These are phyloP conservation scores for Plemyria rubiginata DNA, from an alignment of 2,888 invertebrate species.

Conservation along the genomic window DNA sequence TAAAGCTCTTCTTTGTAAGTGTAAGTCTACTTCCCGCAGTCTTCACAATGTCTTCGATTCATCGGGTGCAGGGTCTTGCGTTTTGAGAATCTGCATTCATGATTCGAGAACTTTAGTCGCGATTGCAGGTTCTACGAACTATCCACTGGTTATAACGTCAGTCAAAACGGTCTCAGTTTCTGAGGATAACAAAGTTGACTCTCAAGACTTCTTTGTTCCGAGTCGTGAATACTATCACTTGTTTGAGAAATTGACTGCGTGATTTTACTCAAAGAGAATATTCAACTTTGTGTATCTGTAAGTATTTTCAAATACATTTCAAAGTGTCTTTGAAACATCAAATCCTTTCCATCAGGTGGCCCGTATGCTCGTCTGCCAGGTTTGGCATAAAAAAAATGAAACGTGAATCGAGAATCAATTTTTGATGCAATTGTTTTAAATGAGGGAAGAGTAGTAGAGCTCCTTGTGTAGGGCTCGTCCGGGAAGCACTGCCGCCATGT, in stretches of 20 bases:
- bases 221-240: slow-evolving; percentile 19
- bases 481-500: too few relatives aligned
- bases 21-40: not conserved
- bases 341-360: too few relatives aligned
- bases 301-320: slow-evolving; percentile 6
- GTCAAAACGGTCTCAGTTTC: too few relatives aligned
- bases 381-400: too few relatives aligned
- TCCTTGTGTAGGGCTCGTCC: too few relatives aligned
- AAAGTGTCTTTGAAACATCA: not conserved
- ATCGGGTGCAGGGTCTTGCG: not conserved
- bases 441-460: too few relatives aligned
- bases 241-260: slow-evolving; percentile 21
- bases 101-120: too few relatives aligned
- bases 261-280: slow-evolving; percentile 19
- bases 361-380: too few relatives aligned
- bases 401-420: not conserved
- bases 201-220: slow-evolving; percentile 17
- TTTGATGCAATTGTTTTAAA: not conserved
- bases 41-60: not conserved
- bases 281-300: slow-evolving; percentile 1
- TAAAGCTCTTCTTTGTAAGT: not conserved
- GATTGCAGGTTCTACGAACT: too few relatives aligned
- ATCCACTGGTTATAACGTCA: too few relatives aligned
- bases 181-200: not conserved
- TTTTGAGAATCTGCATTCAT: not conserved